Conservation (phyloP, 2,888 invertebrate species). For the Drosophila suboccidentalis region DNA sequence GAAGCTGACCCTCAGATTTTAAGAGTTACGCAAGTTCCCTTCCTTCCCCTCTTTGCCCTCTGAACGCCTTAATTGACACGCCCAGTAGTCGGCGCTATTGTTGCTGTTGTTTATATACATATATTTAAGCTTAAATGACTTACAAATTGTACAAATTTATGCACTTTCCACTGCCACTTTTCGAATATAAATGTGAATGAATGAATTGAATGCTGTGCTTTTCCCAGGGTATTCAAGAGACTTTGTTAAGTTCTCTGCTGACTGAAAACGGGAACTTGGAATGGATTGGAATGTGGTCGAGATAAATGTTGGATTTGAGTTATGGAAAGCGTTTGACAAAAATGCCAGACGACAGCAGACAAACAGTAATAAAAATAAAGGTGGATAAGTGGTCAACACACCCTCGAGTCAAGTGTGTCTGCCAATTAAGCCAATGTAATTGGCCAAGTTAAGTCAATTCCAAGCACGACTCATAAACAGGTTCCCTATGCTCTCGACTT, state of each 20-base stretch:
- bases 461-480: conserved; percentile 63
- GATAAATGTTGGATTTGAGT: conserved; percentile 12
- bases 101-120: conserved; percentile 31
- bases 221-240: conserved; percentile 25
- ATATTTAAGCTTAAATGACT: conserved; percentile 54
- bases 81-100: conserved; percentile 60
- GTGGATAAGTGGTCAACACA: conserved; percentile 41
- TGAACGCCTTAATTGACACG: conserved; percentile 46
- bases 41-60: background rate
- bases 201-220: conserved; percentile 2
- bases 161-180: conserved; percentile 34
- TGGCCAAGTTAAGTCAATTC: conserved; percentile 36
- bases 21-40: conserved; percentile 57
- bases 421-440: conserved; percentile 64
- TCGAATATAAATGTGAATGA: conserved; percentile 3
- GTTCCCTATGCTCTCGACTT: conserved; percentile 44
- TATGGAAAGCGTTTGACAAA: conserved; percentile 54
- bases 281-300: conserved; percentile 51
- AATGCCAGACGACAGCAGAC: conserved; percentile 23
- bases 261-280: background rate
- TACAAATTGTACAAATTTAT: conserved; percentile 77
- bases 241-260: background rate
- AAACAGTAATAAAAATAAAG: background rate
- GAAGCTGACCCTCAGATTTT: conserved; percentile 57
- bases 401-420: conserved; percentile 53